Evolutionary conservation across 1,140 invertebrate genomes (phyloP), one percentile per base, ranked within the genome.

Genomic region (Chironomus tepperi): DNA sequence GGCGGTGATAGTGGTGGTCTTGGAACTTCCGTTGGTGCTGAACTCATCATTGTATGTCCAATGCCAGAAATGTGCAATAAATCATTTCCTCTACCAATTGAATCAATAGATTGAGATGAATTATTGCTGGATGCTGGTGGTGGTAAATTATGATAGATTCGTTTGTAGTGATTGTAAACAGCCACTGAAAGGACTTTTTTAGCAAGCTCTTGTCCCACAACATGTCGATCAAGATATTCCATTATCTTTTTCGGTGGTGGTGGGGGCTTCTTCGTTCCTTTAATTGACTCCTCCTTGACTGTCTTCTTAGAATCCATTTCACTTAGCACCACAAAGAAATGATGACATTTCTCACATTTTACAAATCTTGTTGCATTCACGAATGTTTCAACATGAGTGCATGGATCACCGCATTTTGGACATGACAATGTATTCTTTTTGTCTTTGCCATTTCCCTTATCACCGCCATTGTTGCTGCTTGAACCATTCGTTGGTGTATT

Each of bases 151-250:
- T 98, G 95, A 81, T 95, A 93, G 79, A 99, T 96, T 79, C 97
- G 87, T 85, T 98, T 98, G 83, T 99, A 99, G 83, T 99, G 98
- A 84, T 99, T 98, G 84, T 99, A 99, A 1, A 99, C 96, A 34
- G 97, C 97, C 6, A 99, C 97, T 42, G 96, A 93, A 9, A 99
- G 84, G n/a, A 98, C 96, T 85, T 98, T 98, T 83, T 99, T 99
- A 0, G 97, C 98, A 83, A 93, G 89, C 77, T 98, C 93, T 85
- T 99, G 98, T 0, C 97, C 98, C n/a, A 99, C 90, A 16, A 99
- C 96, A 85, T 96, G 95, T 79, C 92, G 93, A 83, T 98, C 94
- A 43, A 99, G 84, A 84, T 95, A 98, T 79, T 96, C 93, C 84
- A 92, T 96, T 76, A 99, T 98, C 89, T 98, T 97, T 84, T 96